These are phyloP conservation scores for Buceros bicornis DNA, from an alignment of 2,797 vertebrate genomes.

Conservation along the genomic window DNA sequence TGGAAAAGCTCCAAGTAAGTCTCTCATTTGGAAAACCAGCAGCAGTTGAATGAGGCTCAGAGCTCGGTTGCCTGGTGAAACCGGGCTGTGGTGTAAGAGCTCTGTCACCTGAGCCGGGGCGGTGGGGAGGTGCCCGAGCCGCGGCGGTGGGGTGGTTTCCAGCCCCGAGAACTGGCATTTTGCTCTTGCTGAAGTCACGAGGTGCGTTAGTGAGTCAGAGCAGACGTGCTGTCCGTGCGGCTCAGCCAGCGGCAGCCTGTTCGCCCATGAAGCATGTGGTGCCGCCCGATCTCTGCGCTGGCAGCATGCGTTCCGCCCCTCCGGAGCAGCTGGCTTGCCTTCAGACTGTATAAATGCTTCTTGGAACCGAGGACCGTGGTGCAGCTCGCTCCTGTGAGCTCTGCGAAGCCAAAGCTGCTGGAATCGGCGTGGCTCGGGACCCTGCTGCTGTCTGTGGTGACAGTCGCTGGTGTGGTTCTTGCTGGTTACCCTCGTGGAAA, in stretches of 20 bases:
- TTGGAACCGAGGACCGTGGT: rapidly evolving
- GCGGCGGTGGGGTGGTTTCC: background rate
- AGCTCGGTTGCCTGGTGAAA: background rate
- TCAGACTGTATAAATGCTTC: background rate
- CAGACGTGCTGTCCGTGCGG: background rate
- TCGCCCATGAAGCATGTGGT: rapidly evolving
- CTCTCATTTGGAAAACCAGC: background rate
- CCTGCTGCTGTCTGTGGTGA: background rate
- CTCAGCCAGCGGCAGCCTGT: background rate
- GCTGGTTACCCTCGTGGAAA: background rate
- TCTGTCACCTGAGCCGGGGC: background rate
- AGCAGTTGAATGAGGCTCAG: background rate
- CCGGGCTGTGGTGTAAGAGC: background rate
- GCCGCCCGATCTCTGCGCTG: background rate
- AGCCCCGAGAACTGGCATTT: background rate
- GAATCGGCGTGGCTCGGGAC: background rate
- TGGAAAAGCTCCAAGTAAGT: constrained; percentile 86
- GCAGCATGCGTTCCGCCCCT: background rate
- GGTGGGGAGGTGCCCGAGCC: too few relatives aligned
- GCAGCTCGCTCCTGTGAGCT: background rate
- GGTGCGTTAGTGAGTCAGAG: background rate
- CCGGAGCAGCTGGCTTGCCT: background rate
- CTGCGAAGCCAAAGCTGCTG: background rate
- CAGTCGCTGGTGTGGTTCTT: background rate
- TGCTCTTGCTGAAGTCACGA: background rate